phyloP scores from a whole-genome alignment of 2,797 vertebrate genomes.

The Luscinia megarhynchos region DNA sequence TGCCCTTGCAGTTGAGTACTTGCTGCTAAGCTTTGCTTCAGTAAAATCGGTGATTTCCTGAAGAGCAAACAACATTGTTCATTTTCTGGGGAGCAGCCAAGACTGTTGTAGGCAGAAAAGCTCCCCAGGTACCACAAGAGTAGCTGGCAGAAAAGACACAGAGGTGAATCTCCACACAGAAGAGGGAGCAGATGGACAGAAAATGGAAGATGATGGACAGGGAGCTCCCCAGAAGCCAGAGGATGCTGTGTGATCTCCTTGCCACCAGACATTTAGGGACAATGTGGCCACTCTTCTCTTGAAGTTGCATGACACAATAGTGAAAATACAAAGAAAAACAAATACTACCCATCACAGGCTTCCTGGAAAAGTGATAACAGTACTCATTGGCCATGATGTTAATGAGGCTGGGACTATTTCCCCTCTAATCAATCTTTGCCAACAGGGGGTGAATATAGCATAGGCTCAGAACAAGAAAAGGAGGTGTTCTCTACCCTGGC shows the following conservation, averaged over 20 bases:
- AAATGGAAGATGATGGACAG: not conserved
- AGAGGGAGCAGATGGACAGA: not conserved
- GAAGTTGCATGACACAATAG: not conserved
- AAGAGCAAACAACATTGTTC: not conserved
- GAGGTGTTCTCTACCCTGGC: fast-evolving
- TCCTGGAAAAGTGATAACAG: not conserved
- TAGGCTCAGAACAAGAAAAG: not conserved
- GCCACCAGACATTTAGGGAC: not conserved
- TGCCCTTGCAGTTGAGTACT: not conserved
- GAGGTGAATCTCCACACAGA: not conserved
- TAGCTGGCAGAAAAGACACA: not conserved
- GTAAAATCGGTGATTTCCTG: not conserved
- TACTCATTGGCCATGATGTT: not conserved
- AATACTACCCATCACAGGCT: not conserved
- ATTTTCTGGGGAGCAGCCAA: not conserved
- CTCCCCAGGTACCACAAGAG: not conserved
- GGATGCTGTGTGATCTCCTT: not conserved
- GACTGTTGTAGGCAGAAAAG: not conserved
- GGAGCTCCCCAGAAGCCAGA: not conserved
- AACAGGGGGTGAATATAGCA: not conserved
- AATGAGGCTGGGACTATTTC: not conserved
- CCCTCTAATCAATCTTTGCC: not conserved
- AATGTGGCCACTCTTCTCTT: not conserved
- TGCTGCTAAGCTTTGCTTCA: not conserved
- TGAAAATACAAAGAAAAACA: not conserved